Base-by-base conservation (phyloP, 2,113 vertebrate species). In the Strigops habroptila region DNA sequence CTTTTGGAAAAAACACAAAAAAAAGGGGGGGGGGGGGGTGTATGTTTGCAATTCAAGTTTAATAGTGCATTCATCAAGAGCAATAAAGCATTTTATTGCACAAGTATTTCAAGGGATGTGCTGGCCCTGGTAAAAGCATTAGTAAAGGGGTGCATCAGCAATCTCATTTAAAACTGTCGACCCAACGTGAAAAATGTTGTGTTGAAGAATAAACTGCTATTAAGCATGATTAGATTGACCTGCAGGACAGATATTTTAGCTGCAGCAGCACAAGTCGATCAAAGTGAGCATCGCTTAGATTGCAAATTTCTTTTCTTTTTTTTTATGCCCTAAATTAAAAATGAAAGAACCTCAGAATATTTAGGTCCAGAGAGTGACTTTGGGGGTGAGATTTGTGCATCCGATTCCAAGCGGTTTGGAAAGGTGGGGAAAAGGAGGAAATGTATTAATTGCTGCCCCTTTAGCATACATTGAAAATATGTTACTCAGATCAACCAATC, bases 401-500 rank as follows among this genome's bases (percentile, higher is more conserved):
- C 67, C 2, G 2, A 53, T 90, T 82, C 4, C 1, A 88, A 80
- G 35, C 2, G 1, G n/a, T 37, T 91, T 37, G 53, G 39, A 39
- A 94, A 93, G 82, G 75, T 82, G 53, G 76, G 60, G 23, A 95
- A 86, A 75, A 6, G 17, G 70, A 31, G 75, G 10, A 44, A 39
- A 48, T 16, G 80, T 57, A 68, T 89, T 94, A 86, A 91, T 92
- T 89, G 96, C 92, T 65, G 95, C 74, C 91, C 81, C 95, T 95
- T 97, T 96, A 79, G 96, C 95, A 94, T 90, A 94, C 97, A 96
- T 97, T 95, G 96, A 83, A 95, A 96, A 95, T 91, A 87, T 78
- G 95, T 96, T 97, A 96, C 97, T 96, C 77, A n/a, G 93, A 98
- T 98, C 97, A 98, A 97, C 98, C 98, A 98, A 98, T 99, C 98